Evolutionary conservation across 2,113 vertebrate species (phyloP), one percentile per base, ranked within the genome.

Genomic region (Lasiurus borealis): DNA sequence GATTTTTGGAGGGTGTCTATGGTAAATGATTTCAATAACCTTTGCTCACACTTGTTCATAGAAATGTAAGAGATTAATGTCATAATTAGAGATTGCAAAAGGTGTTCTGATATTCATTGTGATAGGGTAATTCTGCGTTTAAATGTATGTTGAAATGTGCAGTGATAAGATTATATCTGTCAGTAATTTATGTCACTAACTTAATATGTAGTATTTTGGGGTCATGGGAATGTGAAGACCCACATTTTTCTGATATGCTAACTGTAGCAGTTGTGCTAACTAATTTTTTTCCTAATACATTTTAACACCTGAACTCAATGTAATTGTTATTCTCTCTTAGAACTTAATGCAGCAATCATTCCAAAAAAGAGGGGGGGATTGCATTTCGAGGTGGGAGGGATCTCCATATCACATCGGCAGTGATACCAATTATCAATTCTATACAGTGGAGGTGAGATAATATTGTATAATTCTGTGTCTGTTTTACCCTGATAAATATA

Each of bases 311-410:
- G 81, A 86, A 94, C 76, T 97, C 89, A 86, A 48, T 86, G 3
- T 27, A 85, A 50, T 96, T 89, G 36, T 95, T 95, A 69, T 52
- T 97, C 85, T 97, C 80, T 95, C 95, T 77, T 91, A 93, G 95
- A 97, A 90, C 93, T 93, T 94, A 96, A 71, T 96, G 85, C 90
- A 97, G 93, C 48, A 16, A 7, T 97, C 91, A 90, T 93, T 96
- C 93, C 90, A 75, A 95, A 95, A 97, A 95, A 91, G 87, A 94
- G 78, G 89, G 73, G 93, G 95, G 85, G 86, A 52, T 72, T 94
- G 62, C 78, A 88, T 95, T 90, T 94, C 16, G 9, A 34, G 73
- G 66, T 80, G 76, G 96, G 87, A 93, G 82, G 89, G 83, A 88
- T 95, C 40, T 48, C 72, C 95, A 83, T 93, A 90, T 95, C 91